Evolutionary conservation across 1,140 invertebrate species (phyloP).

Genomic region (Lucilia cuprina): DNA sequence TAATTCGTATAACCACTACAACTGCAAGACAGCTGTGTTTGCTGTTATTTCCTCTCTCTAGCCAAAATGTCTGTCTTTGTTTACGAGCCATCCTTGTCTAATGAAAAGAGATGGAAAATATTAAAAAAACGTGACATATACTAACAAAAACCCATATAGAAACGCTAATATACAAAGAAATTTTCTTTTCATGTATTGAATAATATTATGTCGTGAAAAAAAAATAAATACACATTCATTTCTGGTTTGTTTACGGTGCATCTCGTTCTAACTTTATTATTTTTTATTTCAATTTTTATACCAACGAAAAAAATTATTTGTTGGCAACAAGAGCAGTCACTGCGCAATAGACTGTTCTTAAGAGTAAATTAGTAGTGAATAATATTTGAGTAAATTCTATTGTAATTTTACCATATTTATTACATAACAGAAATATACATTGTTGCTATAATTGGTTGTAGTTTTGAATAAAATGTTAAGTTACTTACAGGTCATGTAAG

Average conservation of each 20-base stretch:
- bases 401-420: background rate
- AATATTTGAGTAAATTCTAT: background rate
- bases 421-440: background rate
- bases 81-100: constrained; percentile 58
- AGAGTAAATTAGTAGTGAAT: background rate
- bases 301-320: background rate
- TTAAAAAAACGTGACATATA: constrained; percentile 26
- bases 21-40: constrained; percentile 10
- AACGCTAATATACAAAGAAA: background rate
- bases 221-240: background rate
- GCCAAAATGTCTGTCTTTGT: constrained; percentile 55
- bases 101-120: constrained; percentile 46
- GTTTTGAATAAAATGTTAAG: background rate
- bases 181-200: background rate
- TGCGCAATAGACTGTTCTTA: background rate
- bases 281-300: background rate
- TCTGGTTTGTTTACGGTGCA: constrained; percentile 56
- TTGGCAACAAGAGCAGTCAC: background rate
- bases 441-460: background rate
- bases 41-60: background rate
- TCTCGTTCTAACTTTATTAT: constrained; percentile 46
- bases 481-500: background rate
- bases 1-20: background rate
- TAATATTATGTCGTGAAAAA: background rate
- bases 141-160: background rate